Base-by-base conservation (phyloP, 2,888 invertebrate species). In the Hirtodrosophila histrioides region DNA sequence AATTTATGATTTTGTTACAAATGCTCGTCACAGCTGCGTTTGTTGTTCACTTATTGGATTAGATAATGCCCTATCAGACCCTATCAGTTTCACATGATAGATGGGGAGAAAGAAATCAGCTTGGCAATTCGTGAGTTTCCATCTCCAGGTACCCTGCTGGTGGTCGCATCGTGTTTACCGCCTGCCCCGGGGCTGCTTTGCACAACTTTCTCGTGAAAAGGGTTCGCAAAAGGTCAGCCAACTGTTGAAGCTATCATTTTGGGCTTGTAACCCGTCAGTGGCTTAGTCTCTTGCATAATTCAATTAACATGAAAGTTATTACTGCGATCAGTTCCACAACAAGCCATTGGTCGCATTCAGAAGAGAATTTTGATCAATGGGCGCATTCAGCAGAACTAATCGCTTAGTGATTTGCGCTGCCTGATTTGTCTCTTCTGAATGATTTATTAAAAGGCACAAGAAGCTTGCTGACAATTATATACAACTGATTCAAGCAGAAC, bases 231-330 rank as follows among this genome's bases (percentile, higher is more conserved):
- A 86, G 82, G 87, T 86, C 82, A 78, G 61, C 31, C 64, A 64
- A 58, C 64, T 49, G 58, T 46, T 56, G 50, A 23, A 53, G 53
- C 58, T 48, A 73, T 69, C 61, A 61, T 31, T 58, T 40, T 53
- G 48, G 55, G 58, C 49, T 58, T 66, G 67, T 76, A 69, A 78
- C 65, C 67, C 61, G 72, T 75, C 81, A 60, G 73, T 85, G 63
- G 76, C 73, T 58, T 60, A 48, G 54, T 31, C 49, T 65, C 69
- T 82, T 82, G 67, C 87, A 84, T 82, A 84, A 82, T 75, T 84
- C 69, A 69, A 70, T 81, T 84, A 86, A 75, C 48, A 58, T 71
- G 36, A 43, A 65, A 51, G 12, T 67, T 56, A 57, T 65, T 57
- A 55, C 46, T 53, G 50, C 48, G 41, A 65, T 68, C 57, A 64